A percentile compares a stretch with the other conserved stretches of the same genome.
Evolutionary conservation across 2,113 vertebrate genomes (phyloP).

Genomic region (Choloepus hoffmanni): DNA sequence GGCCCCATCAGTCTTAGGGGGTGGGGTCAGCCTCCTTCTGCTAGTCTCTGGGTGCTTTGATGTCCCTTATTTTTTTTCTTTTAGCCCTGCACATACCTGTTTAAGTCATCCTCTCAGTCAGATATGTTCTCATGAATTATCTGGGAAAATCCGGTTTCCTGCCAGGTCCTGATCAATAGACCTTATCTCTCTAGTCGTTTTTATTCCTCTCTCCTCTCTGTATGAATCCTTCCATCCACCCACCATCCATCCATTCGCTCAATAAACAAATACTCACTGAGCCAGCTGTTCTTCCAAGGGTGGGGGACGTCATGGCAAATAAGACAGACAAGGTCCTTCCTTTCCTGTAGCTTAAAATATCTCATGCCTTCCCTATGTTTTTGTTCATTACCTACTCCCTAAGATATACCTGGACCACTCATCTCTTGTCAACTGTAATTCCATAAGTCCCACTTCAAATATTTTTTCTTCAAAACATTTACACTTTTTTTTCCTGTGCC

Average conservation of each 20-base stretch:
- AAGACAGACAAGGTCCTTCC: not conserved
- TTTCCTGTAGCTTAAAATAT: not conserved
- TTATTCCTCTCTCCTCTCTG: not conserved
- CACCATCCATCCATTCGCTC: not conserved
- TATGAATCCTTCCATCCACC: not conserved
- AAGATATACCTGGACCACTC: not conserved
- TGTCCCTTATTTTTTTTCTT: not conserved
- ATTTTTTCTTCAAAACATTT: slow-evolving; percentile 37
- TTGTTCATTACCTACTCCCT: not conserved
- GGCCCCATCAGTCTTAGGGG: not conserved
- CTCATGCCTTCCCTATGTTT: not conserved
- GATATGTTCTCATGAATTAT: not conserved
- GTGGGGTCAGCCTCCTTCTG: not conserved
- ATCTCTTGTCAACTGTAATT: not conserved
- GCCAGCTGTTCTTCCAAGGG: not conserved
- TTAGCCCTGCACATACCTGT: not conserved
- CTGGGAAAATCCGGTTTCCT: not conserved
- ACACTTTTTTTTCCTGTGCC: not conserved
- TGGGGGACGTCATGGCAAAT: not conserved
- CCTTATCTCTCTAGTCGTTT: not conserved
- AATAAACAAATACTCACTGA: not conserved
- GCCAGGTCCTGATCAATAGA: not conserved
- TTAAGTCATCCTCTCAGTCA: not conserved
- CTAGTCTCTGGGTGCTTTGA: not conserved
- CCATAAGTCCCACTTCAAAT: not conserved